Percentiles rank a stretch among this genome's conserved stretches.
These are phyloP conservation scores for Limnephilus auricula DNA, from an alignment of 2,888 invertebrate genomes.

Conservation along the genomic window DNA sequence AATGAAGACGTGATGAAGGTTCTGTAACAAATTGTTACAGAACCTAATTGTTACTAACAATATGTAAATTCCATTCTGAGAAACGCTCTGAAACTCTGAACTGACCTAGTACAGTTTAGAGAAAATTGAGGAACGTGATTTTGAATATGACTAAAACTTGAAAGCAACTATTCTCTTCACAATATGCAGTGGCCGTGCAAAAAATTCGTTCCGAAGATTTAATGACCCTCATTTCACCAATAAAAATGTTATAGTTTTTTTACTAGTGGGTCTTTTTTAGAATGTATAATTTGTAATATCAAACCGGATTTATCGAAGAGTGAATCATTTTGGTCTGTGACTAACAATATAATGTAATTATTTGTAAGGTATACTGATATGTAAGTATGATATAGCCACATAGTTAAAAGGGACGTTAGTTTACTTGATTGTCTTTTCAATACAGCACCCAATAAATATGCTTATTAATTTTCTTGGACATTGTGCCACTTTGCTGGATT, in stretches of 20 bases:
- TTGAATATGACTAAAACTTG: not conserved
- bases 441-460: not conserved
- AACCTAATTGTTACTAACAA: too few relatives aligned
- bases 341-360: not conserved
- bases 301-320: not conserved
- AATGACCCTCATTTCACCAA: not conserved
- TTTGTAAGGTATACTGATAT: not conserved
- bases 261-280: not conserved
- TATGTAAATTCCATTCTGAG: not conserved
- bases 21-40: too few relatives aligned
- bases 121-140: slow-evolving; percentile 4
- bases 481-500: not conserved
- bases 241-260: not conserved
- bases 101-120: slow-evolving; percentile 17
- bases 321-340: not conserved
- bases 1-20: not conserved
- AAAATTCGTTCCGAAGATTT: not conserved
- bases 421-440: not conserved
- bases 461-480: not conserved
- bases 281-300: not conserved
- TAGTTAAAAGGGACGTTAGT: not conserved
- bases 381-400: not conserved
- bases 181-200: not conserved
- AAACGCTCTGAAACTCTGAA: not conserved
- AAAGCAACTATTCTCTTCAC: too few relatives aligned